These are phyloP conservation scores for Drosophila erecta DNA, from an alignment of 1,140 invertebrate species.

Conservation along the genomic window DNA sequence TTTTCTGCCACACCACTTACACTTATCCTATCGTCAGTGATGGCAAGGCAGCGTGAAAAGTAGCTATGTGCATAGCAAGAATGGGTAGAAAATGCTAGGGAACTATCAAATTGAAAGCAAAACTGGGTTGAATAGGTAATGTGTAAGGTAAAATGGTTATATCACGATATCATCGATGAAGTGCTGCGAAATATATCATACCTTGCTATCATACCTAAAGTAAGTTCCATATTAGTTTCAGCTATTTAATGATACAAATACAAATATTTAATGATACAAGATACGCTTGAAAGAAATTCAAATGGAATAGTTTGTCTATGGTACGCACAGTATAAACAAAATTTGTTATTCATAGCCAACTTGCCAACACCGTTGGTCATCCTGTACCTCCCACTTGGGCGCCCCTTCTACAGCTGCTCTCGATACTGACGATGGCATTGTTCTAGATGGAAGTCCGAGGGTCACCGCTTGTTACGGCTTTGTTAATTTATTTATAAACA, in stretches of 20 bases:
- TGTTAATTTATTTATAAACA: slow-evolving; percentile 74
- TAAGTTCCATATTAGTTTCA: too few relatives aligned
- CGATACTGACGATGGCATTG: slow-evolving; percentile 33
- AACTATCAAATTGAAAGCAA: too few relatives aligned
- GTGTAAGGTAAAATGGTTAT: too few relatives aligned
- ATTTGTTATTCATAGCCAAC: not conserved
- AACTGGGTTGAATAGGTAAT: too few relatives aligned
- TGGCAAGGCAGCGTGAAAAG: not conserved
- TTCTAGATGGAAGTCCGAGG: slow-evolving; percentile 54
- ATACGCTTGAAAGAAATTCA: too few relatives aligned
- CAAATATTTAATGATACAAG: too few relatives aligned
- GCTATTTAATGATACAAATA: too few relatives aligned
- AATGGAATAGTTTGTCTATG: too few relatives aligned
- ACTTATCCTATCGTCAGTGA: slow-evolving; percentile 11
- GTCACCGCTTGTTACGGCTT: slow-evolving; percentile 50
- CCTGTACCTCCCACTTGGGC: not conserved
- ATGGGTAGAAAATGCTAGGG: not conserved
- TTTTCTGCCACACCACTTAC: slow-evolving; percentile 1
- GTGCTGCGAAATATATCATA: too few relatives aligned
- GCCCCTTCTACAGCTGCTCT: slow-evolving; percentile 1
- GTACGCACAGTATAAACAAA: not conserved
- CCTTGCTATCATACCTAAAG: too few relatives aligned
- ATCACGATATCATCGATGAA: too few relatives aligned
- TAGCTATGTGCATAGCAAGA: too few relatives aligned
- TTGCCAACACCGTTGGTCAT: not conserved